Conservation (phyloP, 2,888 invertebrate species). For the Drosophila acutilabella region DNA sequence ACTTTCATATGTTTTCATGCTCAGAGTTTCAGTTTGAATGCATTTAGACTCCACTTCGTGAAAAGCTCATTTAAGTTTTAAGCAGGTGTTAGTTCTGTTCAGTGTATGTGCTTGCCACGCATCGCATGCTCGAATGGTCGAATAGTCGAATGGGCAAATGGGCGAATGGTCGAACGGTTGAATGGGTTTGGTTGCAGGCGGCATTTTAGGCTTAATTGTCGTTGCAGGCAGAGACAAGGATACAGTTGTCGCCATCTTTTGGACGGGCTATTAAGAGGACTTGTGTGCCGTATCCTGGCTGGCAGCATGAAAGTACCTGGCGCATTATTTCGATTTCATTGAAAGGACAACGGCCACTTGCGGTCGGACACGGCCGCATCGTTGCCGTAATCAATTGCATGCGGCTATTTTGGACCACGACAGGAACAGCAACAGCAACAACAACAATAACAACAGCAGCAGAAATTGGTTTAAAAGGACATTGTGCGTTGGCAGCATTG, state of each 20-base stretch:
- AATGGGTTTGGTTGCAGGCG: constrained; percentile 15
- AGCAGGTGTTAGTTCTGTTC: not conserved
- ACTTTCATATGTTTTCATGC: too few species aligned
- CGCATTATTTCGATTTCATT: constrained; percentile 63
- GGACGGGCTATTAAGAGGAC: constrained; percentile 40
- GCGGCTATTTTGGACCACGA: constrained; percentile 65
- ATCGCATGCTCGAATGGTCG: constrained; percentile 17
- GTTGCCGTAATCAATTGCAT: constrained; percentile 76
- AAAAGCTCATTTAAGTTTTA: too few species aligned
- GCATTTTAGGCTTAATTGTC: constrained; percentile 59
- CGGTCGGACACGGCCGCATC: constrained; percentile 41
- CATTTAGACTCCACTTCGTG: too few species aligned
- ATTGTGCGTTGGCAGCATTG: constrained; percentile 37
- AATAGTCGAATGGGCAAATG: constrained; percentile 17
- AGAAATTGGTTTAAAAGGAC: constrained; percentile 10
- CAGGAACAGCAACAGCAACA: constrained; percentile 12
- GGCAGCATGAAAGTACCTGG: constrained; percentile 44
- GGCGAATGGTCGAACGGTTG: not conserved
- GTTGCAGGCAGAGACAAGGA: constrained; percentile 32
- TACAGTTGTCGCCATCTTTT: constrained; percentile 39
- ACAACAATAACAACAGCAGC: constrained; percentile 1
- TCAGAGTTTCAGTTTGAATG: too few species aligned
- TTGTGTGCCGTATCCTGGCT: constrained; percentile 4
- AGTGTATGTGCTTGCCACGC: constrained; percentile 10
- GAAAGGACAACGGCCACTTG: constrained; percentile 42